Evolutionary conservation across 2,888 invertebrate genomes (phyloP).

Genomic region (Allophyes oxyacanthae): DNA sequence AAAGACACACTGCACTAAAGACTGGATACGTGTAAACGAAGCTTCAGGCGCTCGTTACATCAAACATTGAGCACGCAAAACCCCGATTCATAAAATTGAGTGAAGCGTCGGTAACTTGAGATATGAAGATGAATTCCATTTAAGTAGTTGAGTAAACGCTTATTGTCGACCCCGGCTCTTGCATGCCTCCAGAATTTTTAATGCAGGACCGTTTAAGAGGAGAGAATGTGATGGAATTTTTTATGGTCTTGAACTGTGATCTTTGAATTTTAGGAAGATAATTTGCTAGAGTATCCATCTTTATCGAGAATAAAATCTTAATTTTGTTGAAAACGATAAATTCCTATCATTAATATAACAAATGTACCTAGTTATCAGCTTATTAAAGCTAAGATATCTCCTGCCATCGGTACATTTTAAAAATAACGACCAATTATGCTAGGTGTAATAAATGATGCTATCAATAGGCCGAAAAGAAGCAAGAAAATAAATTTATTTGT

Average conservation of each 20-base stretch:
- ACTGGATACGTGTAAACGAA: no score
- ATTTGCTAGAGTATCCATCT: background rate
- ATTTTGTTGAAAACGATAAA: no score
- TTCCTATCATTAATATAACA: no score
- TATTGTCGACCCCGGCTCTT: constrained; percentile 43
- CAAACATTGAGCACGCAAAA: constrained; percentile 79
- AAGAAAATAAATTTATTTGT: no score
- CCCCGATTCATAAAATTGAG: constrained; percentile 80
- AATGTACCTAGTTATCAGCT: no score
- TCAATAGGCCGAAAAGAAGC: no score
- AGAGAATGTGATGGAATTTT: constrained; percentile 21
- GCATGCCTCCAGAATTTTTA: constrained; percentile 45
- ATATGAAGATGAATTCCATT: constrained; percentile 77
- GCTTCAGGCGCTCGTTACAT: constrained; percentile 66
- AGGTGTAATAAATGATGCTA: no score
- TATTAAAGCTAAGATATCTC: no score
- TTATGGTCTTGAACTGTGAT: constrained; percentile 8
- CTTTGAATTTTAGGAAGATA: background rate
- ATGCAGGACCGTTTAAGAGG: constrained; percentile 26
- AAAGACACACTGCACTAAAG: no score
- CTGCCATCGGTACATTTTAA: no score
- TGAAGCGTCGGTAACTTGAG: constrained; percentile 68
- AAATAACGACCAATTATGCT: no score
- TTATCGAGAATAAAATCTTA: no score
- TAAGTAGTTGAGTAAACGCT: constrained; percentile 70